Conservation (phyloP, 2,797 vertebrate genomes). For the Sebastes minor region DNA sequence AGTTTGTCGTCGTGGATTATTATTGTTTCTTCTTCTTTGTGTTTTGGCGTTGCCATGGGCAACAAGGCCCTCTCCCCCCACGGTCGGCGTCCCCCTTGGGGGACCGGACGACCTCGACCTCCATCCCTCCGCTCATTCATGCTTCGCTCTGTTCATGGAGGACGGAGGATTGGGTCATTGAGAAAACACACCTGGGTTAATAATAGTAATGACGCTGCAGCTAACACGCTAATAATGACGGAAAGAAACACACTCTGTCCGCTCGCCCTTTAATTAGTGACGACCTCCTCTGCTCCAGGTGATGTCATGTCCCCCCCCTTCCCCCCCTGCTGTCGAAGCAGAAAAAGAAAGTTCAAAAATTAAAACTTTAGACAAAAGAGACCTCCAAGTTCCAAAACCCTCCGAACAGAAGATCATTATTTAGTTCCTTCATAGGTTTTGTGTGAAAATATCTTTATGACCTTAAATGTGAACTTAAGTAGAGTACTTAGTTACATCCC, state of each 20-base stretch:
- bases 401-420: no score
- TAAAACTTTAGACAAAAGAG: not conserved
- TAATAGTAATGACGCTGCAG: constrained; percentile 51
- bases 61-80: not conserved
- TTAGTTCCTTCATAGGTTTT: no score
- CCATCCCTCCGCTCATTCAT: not conserved
- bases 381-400: no score
- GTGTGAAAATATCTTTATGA: no score
- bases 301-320: constrained; percentile 63
- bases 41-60: constrained; percentile 15
- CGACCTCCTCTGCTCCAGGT: constrained; percentile 44
- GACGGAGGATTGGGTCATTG: constrained; percentile 72
- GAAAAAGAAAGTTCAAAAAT: not conserved
- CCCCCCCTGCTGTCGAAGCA: not conserved
- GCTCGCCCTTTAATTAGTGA: constrained; percentile 50
- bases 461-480: no score
- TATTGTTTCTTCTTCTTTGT: constrained; percentile 2
- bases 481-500: no score
- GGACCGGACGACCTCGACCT: not conserved
- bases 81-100: not conserved
- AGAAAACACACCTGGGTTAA: constrained; percentile 83
- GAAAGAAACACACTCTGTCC: constrained; percentile 41
- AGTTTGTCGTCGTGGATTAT: not conserved
- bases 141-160: not conserved
- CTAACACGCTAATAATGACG: constrained; percentile 67